Evolutionary conservation across 2,797 vertebrate species (phyloP), one percentile per base, ranked within the genome.

Genomic region (Lacerta agilis): DNA sequence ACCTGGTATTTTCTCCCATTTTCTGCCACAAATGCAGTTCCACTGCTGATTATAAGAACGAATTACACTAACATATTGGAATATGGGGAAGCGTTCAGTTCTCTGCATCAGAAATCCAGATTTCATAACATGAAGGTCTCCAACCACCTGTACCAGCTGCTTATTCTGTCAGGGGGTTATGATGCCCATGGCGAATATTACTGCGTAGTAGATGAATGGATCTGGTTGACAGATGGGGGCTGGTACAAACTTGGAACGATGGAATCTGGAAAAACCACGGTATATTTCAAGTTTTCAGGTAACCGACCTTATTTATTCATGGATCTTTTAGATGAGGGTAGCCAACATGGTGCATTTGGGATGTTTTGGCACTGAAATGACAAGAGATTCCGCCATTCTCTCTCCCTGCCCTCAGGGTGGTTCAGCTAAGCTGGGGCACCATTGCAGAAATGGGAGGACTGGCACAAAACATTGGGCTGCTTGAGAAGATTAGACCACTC

Each of bases 191-290:
- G 98, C 0, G 77, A 5, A 11, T 99, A 98, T 92, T 93, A 36
- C 94, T 99, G 98, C 55, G 79, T 66, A 0, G 97, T 98, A 87
- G 95, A 97, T 20, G 98, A 98, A 61, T 98, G 97, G 98, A 88
- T 97, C 38, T 94, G 90, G 64, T 95, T 97, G 79, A 81, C 92
- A 17, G 86, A 93, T 2, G 85, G 64, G 0, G 33, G 81, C 27
- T 98, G 98, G 98, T 93, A 94, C 91, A 97, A 91, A 78, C 87
- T 97, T 0, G 97, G 95, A 72, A 93, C 92, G 86, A 87, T 88
- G 85, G 91, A 15, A 5, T 98, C 98, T 0, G 97, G 97, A 90
- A 66, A 83, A 49, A 94, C 97, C 11, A 93, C 8, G 0, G 55
- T 98, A 80, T 82, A 82, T 86, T 90, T 98, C 87, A 90, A 67